phyloP scores from a whole-genome alignment of 2,888 invertebrate genomes.

The Melinaea menophilus region DNA sequence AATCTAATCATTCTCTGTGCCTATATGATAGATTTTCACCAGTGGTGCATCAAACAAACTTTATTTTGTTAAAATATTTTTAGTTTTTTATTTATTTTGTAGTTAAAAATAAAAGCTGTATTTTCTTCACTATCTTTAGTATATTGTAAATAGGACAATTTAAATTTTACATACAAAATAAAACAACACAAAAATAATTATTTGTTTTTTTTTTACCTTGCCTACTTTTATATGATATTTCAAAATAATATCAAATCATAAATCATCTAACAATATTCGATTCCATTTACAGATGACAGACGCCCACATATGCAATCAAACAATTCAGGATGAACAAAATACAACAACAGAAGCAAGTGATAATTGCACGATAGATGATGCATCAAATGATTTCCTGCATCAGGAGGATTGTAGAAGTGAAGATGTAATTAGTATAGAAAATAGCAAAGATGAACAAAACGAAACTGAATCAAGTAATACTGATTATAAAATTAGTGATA shows the following conservation, averaged over 20 bases:
- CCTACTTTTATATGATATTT: background rate
- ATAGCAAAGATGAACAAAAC: slow-evolving; percentile 25
- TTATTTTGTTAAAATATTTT: slow-evolving; percentile 22
- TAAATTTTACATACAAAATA: slow-evolving; percentile 10
- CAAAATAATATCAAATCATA: background rate
- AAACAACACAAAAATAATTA: background rate
- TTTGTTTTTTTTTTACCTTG: slow-evolving; percentile 20
- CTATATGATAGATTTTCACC: background rate
- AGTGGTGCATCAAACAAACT: slow-evolving; percentile 8
- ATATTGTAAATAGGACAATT: slow-evolving; percentile 23
- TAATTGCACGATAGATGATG: slow-evolving; percentile 26
- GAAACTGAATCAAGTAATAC: slow-evolving; percentile 16
- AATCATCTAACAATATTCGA: background rate
- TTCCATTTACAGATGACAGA: slow-evolving; percentile 54
- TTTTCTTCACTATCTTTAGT: slow-evolving; percentile 15
- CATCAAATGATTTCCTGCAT: background rate
- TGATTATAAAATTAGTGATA: slow-evolving; percentile 21
- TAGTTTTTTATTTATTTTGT: slow-evolving; percentile 25
- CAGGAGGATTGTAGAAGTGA: background rate
- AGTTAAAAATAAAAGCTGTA: slow-evolving; percentile 20
- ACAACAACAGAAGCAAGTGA: slow-evolving; percentile 20
- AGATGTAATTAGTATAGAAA: slow-evolving; percentile 10
- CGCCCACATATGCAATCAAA: slow-evolving; percentile 42
- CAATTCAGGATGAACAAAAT: slow-evolving; percentile 22
- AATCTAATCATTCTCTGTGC: background rate